Evolutionary conservation across 2,888 invertebrate genomes (phyloP), one percentile per base, ranked within the genome.

Genomic region (Willowsia nigromaculata): DNA sequence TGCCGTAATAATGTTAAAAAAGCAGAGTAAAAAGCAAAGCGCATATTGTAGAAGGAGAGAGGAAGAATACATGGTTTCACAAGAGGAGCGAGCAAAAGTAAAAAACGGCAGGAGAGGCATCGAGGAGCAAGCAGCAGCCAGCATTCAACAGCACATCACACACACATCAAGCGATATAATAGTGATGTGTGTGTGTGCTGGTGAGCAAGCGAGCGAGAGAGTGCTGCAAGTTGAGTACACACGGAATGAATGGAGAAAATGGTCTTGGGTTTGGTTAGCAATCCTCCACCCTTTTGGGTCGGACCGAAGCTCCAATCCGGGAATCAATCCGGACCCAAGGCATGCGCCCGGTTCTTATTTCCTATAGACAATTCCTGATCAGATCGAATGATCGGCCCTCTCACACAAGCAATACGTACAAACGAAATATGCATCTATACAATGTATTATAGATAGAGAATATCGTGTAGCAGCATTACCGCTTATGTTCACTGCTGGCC

Each of bases 351-450:
- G 90, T 91, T 91, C 92, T 91, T 91, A 92, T 92, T 92, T 92
- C 92, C 90, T 91, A 91, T 92, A 92, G 92, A 92, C 92, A 91
- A 92, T 92, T 92, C 88, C 92, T 91, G 92, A 92, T 92, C 92
- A 91, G 92, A 92, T 92, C 91, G 91, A 92, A 90, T 91, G 92
- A 92, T 92, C 92, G 90, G 90, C 91, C 92, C 91, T 85, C 85
- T 87, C 84, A 62, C 87, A 81, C 33, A 59, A 65, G 68, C 90
- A 76, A 76, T 76, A 76, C 76, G 53, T 76, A 30, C 22, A 27
- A 1, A 43, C 71, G 43, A 22, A 33, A 0, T 22, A 65, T 37
- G 37, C 33, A 65, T n/a, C 22, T 68, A 11, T 62, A 68, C 68
- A 68, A n/a, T 15, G 40, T 71, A 22, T 37, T n/a, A 25, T 74